Evolutionary conservation across 1,140 invertebrate genomes (phyloP).

Genomic region (Sinonovacula constricta): DNA sequence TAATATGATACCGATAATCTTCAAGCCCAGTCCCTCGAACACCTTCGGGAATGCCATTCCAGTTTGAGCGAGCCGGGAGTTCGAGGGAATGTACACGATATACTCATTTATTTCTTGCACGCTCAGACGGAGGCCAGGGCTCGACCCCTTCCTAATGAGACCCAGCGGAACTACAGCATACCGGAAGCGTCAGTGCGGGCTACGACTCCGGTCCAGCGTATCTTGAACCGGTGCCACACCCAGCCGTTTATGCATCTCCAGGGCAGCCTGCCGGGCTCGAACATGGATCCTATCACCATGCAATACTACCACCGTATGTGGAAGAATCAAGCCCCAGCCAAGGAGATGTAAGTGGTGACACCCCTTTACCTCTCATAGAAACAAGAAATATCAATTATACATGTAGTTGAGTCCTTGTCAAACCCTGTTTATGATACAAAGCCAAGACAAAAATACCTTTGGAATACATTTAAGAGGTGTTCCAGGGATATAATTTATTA

Average conservation of each 20-base stretch:
- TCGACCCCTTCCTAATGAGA: slow-evolving; percentile 2
- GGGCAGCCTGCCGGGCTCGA: slow-evolving; percentile 9
- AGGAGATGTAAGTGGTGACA: background rate
- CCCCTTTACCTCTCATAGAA: no score
- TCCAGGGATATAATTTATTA: no score
- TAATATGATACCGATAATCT: no score
- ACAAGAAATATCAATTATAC: no score
- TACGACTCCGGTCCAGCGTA: slow-evolving; percentile 31
- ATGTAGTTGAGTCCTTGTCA: no score
- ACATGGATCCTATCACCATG: slow-evolving; percentile 62
- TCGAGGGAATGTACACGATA: no score
- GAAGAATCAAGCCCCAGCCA: slow-evolving; percentile 38
- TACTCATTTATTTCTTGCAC: background rate
- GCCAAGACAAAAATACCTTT: no score
- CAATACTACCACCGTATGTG: slow-evolving; percentile 63
- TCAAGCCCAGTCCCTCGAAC: no score
- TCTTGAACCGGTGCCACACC: slow-evolving; percentile 28
- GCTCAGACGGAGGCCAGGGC: slow-evolving; percentile 23
- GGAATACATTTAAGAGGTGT: no score
- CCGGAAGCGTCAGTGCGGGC: slow-evolving; percentile 18
- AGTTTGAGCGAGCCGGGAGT: no score
- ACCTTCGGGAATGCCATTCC: no score
- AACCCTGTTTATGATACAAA: no score
- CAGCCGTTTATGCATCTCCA: slow-evolving; percentile 32
- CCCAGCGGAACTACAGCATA: slow-evolving; percentile 44